Evolutionary conservation across 2,113 vertebrate species (phyloP), one percentile per base, ranked within the genome.

Genomic region (Nannospalax galili): DNA sequence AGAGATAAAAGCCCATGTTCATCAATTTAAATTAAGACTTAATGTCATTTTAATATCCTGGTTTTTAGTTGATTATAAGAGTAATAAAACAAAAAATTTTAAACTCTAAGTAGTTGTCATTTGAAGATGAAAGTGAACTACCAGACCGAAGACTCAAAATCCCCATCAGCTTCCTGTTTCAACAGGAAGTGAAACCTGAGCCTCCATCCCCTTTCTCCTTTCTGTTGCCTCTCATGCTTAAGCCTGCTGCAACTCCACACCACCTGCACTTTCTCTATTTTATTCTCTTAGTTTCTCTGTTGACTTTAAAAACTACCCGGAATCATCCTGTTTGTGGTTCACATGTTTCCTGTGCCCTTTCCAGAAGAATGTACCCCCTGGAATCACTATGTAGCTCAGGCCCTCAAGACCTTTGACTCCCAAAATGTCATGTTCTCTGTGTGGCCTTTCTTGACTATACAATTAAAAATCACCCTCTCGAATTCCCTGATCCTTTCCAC

Each of bases 21-120:
- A 85, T 93, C 28, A 74, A 0, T 75, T 94, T 94, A 75, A 90
- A 94, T 75, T 93, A 79, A 78, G 95, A 93, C 80, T 81, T 84
- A 92, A 73, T 86, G 69, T 73, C 84, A 86, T 11, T 92, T 96
- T 81, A 90, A 93, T 81, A 88, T 0, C 81, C 9, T 82, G 81
- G 26, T 64, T 88, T 90, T 7, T 73, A 93, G 24, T 26, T 91
- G 12, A 87, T 56, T 69, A 0, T 9, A 72, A 92, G 10, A 97
- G 8, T 35, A 95, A 88, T 94, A 79, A 94, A 79, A 30, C 30
- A 81, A 95, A n/a, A 73, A 81, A 60, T 48, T 40, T 4, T 86
- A 35, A 79, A 6, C 56, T 16, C 37, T 91, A 91, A 75, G 32
- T 42, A 28, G 37, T 86, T 24, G 80, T 42, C 74, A 45, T 28